Conservation (phyloP, 2,888 invertebrate species). For the Cephus rjabovi region DNA sequence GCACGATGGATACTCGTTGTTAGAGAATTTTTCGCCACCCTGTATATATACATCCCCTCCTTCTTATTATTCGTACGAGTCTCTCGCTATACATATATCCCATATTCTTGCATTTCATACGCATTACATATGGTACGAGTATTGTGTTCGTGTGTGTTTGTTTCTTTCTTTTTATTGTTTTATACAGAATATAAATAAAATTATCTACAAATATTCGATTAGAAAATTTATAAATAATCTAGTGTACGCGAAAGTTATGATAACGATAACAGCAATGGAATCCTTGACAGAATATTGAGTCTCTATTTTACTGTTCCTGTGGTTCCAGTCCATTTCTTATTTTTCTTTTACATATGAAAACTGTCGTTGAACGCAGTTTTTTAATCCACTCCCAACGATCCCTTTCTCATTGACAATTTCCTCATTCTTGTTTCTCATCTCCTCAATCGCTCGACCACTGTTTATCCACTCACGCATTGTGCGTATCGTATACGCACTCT, state of each 20-base stretch:
- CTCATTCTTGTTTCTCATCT: not conserved
- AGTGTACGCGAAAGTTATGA: conserved; percentile 26
- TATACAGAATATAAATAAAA: conserved; percentile 39
- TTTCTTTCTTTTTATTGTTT: conserved; percentile 18
- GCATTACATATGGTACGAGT: conserved; percentile 12
- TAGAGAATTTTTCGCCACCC: conserved; percentile 16
- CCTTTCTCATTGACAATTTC: not conserved
- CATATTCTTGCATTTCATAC: conserved; percentile 11
- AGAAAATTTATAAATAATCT: conserved; percentile 29
- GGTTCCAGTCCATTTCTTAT: not conserved
- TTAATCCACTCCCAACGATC: not conserved
- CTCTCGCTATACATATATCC: not conserved
- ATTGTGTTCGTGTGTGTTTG: conserved; percentile 5
- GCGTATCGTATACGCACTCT: not conserved
- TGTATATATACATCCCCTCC: not conserved
- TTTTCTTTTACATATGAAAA: not conserved
- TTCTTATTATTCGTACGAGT: not conserved
- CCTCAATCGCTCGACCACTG: not conserved
- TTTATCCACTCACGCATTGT: not conserved
- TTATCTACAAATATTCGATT: conserved; percentile 34
- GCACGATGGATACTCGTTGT: conserved; percentile 5
- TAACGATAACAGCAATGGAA: conserved; percentile 20
- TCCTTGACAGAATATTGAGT: not conserved
- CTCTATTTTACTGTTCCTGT: not conserved
- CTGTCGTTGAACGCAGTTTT: not conserved